Evolutionary conservation across 2,797 vertebrate species (phyloP).

Genomic region (Macropodus opercularis): DNA sequence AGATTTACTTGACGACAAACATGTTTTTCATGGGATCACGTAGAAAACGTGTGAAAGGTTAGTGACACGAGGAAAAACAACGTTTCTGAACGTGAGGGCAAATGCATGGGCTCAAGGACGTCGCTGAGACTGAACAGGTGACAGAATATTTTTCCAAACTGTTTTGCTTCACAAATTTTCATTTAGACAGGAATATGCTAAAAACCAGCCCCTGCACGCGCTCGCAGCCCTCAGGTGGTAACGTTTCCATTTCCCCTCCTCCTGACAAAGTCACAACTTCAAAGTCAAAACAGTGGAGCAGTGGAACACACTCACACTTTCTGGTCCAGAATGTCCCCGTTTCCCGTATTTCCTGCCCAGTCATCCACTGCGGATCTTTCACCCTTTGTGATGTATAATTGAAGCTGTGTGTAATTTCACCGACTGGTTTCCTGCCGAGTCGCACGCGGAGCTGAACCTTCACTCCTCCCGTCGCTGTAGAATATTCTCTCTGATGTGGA

Average conservation of each 20-base stretch:
- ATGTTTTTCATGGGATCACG: background rate
- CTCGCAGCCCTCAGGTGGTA: conserved; percentile 58
- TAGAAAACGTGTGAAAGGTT: conserved; percentile 7
- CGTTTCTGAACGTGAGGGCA: conserved; percentile 4
- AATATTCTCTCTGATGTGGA: conserved; percentile 74
- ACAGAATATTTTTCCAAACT: conserved; percentile 52
- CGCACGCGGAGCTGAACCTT: conserved; percentile 62
- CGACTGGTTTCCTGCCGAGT: conserved; percentile 51
- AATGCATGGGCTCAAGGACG: conserved; percentile 47
- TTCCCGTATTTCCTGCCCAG: conserved; percentile 29
- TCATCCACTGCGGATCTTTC: conserved; percentile 52
- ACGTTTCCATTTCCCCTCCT: conserved; percentile 56
- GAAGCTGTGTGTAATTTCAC: conserved; percentile 69
- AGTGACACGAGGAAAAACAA: background rate
- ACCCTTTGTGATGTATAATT: conserved; percentile 77
- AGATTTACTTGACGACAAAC: background rate
- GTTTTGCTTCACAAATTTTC: conserved; percentile 74
- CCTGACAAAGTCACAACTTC: conserved; percentile 72
- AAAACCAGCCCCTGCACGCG: conserved; percentile 44
- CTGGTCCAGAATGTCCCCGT: background rate
- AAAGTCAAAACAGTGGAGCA: conserved; percentile 69
- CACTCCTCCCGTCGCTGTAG: conserved; percentile 49
- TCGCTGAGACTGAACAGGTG: conserved; percentile 28
- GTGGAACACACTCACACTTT: conserved; percentile 29
- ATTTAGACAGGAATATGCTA: conserved; percentile 71